Evolutionary conservation across 1,140 invertebrate species (phyloP).

Genomic region (Anastrepha obliqua): DNA sequence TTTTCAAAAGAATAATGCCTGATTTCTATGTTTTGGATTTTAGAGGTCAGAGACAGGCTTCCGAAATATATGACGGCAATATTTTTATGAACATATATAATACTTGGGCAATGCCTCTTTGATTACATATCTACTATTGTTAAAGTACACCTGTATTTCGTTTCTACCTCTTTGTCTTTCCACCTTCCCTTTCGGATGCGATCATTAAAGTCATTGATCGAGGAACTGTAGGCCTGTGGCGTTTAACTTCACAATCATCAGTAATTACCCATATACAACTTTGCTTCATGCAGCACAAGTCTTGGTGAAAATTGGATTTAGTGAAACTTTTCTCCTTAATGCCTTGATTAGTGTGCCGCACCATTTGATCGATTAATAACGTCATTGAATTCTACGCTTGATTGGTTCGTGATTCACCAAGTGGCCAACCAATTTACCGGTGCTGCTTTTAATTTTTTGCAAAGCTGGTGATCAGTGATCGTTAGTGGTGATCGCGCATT

Average conservation of each 20-base stretch:
- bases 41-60: no score
- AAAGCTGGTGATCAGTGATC: not conserved
- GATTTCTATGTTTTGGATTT: no score
- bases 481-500: not conserved
- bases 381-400: conserved; percentile 19
- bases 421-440: conserved; percentile 1
- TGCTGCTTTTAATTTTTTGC: not conserved
- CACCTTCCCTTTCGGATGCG: no score
- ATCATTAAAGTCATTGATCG: not conserved
- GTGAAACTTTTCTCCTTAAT: not conserved
- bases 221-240: not conserved
- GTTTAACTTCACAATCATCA: not conserved
- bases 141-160: not conserved
- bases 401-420: conserved; percentile 38
- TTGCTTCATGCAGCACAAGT: not conserved
- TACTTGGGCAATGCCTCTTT: no score
- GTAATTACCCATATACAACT: not conserved
- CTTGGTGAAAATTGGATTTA: not conserved
- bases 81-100: no score
- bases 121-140: no score
- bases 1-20: no score
- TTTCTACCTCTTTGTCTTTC: not conserved
- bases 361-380: conserved; percentile 26
- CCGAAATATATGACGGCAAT: no score
- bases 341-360: not conserved